A percentile compares a stretch with the other conserved stretches of the same genome.
Conservation (phyloP, 2,888 invertebrate genomes). For the Subacronicta megacephala region DNA sequence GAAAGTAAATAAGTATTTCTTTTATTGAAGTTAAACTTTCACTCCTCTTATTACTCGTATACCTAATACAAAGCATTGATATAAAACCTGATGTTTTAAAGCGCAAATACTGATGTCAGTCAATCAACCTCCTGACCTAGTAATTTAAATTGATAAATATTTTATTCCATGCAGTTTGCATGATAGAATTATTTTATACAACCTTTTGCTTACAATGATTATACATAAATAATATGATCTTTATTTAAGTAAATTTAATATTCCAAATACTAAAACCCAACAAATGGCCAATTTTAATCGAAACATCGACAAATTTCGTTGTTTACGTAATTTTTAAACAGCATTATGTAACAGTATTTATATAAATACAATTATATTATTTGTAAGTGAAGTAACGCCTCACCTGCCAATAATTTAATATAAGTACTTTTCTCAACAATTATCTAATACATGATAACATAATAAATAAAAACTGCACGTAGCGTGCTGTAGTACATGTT, state of each 20-base stretch:
- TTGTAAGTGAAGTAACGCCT: conserved; percentile 3
- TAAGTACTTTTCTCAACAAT: conserved; percentile 18
- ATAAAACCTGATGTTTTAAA: conserved; percentile 34
- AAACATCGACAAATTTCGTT: not conserved
- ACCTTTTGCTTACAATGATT: conserved; percentile 14
- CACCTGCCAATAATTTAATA: conserved; percentile 7
- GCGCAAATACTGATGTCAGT: conserved; percentile 43
- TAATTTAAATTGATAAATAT: conserved; percentile 43
- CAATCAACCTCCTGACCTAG: conserved; percentile 55
- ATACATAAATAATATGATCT: not conserved
- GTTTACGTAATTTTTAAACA: conserved; percentile 9
- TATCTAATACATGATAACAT: conserved; percentile 39
- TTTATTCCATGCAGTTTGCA: conserved; percentile 14
- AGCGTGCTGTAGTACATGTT: conserved; percentile 12
- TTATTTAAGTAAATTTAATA: conserved; percentile 3
- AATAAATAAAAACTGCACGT: conserved; percentile 24
- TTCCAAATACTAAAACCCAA: too few relatives aligned
- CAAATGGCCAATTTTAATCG: too few relatives aligned
- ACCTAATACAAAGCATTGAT: conserved; percentile 27
- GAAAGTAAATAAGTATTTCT: conserved; percentile 56
- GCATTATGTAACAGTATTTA: not conserved
- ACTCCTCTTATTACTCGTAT: conserved; percentile 47
- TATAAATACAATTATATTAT: not conserved
- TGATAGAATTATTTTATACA: conserved; percentile 14
- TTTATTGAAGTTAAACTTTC: conserved; percentile 59